Evolutionary conservation across 2,797 vertebrate genomes (phyloP), one percentile per base, ranked within the genome.

Genomic region (Artibeus jamaicensis): DNA sequence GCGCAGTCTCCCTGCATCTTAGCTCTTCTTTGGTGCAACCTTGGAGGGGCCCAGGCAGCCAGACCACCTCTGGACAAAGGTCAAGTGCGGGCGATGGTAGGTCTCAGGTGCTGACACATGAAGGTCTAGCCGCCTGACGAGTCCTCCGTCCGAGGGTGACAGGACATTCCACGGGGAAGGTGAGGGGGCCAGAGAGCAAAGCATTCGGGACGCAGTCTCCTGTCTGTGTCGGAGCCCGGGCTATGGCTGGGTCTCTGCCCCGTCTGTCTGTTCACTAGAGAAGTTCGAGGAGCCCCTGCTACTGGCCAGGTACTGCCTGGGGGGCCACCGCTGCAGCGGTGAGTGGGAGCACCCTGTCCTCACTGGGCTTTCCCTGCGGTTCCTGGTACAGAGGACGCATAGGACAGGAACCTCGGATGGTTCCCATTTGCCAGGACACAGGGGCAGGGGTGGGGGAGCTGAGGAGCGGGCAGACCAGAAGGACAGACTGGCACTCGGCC

Each of bases 111-210:
- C 6, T 1, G 55, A 22, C 57, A 21, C 2, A 48, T 0, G 62
- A 53, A 46, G 32, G 29, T 12, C 44, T 14, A 1, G 2, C 46
- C 0, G 0, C 50, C 50, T 12, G 11, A 0, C 18, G 19, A 4
- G 3, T 16, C 70, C 67, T 65, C 68, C 1, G 0, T 8, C 4
- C 2, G 0, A 57, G 19, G 39, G 29, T 1, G 29, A 37, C 26
- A 9, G 24, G 19, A 16, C 0, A 0, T 34, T 19, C 39, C 10
- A 1, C 0, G 5, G 50, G 67, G 48, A 32, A 50, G 90, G 21
- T 8, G 11, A 39, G 26, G n/a, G 1, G 0, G 1, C n/a, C 26
- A 3, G 10, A 16, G 0, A 76, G 8, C 5, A 3, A 6, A 37
- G 22, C 11, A 9, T 18, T 9, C 24, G 39, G 67, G 94, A n/a